These are phyloP conservation scores for Lutjanus erythropterus DNA, from an alignment of 2,113 vertebrate species.

Conservation along the genomic window DNA sequence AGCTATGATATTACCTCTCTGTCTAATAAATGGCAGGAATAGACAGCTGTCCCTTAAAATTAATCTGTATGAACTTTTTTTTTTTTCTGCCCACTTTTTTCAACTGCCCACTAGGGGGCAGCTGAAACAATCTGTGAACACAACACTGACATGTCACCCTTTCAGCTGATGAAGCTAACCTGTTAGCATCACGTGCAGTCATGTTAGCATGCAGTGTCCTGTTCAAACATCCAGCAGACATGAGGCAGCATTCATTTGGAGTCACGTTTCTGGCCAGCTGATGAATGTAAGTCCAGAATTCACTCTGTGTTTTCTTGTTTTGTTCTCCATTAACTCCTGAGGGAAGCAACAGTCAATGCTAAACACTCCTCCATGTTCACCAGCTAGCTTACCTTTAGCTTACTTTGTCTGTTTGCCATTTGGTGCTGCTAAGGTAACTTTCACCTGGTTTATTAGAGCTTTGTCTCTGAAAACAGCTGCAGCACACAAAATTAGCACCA, in stretches of 20 bases:
- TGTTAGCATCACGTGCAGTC: no score
- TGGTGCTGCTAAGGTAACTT: not conserved
- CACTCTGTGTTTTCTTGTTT: not conserved
- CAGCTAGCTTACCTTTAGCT: not conserved
- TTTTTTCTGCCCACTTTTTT: no score
- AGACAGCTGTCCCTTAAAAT: not conserved
- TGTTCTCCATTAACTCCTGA: not conserved
- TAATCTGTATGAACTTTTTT: not conserved
- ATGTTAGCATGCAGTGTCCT: not conserved
- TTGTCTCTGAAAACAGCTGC: not conserved
- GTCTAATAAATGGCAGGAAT: not conserved
- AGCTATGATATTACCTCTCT: not conserved
- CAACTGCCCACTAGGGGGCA: not conserved
- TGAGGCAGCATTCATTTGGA: no score
- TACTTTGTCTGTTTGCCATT: not conserved
- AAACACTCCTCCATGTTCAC: not conserved
- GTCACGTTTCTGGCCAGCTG: not conserved
- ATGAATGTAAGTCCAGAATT: conserved; percentile 1
- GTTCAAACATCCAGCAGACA: not conserved
- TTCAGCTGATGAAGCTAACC: not conserved
- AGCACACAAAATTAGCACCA: no score
- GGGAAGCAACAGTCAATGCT: no score
- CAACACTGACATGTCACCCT: not conserved
- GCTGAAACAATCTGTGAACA: not conserved
- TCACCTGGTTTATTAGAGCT: not conserved